Evolutionary conservation across 2,888 invertebrate genomes (phyloP), one percentile per base, ranked within the genome.

Genomic region (Drosophila parthenogenetica): DNA sequence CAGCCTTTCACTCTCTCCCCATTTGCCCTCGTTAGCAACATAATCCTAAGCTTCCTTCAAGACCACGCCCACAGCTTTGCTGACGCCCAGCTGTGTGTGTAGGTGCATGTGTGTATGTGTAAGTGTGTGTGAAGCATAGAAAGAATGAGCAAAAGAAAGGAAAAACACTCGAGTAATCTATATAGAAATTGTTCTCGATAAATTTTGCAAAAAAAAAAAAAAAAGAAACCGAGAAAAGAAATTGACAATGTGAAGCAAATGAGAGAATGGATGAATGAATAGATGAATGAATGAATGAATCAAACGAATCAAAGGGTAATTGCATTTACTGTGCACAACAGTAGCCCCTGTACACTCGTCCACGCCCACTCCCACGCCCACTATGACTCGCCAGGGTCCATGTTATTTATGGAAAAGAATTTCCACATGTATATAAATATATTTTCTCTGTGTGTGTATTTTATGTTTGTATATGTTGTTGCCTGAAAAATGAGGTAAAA

Each of bases 21-120:
- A 62, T 69, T 69, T 77, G 88, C 63, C 69, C 85, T 85, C 81
- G 88, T 81, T 81, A 78, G 79, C 69, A 74, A 68, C 66, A 62
- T 87, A 87, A 85, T 81, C 82, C 81, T 57, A 81, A 87, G 79
- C 83, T 57, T 32, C 48, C 46, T 51, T 64, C 60, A 50, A 53
- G 43, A 62, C 53, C 65, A 64, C 66, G 55, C 51, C 60, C 79
- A 64, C 50, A 16, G 29, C 29, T 35, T 40, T 22, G 46, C 50
- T 22, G 17, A 32, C 50, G 5, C 16, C 58, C 29, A 17, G 8
- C 19, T 17, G 16, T 57, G 54, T 62, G 2, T 19, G 5, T 45
- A 2, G 53, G 2, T 11, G 3, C 29, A 29, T 29, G 22, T 48
- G 5, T 42, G 16, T 48, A 40, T 54, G 14, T 54, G 22, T 66